Evolutionary conservation across 2,797 vertebrate genomes (phyloP).

Genomic region (Artibeus jamaicensis): DNA sequence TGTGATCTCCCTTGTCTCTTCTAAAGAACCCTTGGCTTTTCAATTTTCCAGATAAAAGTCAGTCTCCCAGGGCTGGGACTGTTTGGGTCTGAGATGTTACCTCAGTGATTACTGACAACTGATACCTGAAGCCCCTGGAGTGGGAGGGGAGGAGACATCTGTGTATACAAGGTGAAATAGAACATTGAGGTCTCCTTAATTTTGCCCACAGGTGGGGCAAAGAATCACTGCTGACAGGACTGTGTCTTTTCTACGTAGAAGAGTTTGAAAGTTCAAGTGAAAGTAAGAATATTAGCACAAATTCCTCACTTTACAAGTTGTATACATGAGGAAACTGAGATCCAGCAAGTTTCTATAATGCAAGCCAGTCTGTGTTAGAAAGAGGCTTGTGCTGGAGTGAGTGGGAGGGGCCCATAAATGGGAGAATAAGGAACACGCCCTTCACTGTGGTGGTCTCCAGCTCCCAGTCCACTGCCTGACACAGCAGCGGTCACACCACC

Average conservation of each 20-base stretch:
- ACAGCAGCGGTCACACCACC: neutral
- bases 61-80: neutral
- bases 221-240: neutral
- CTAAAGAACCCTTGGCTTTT: slow-evolving; percentile 6
- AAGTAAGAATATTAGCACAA: neutral
- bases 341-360: neutral
- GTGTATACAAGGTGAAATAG: neutral
- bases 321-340: neutral
- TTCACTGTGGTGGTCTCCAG: neutral
- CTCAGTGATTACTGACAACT: neutral
- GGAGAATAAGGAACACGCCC: neutral
- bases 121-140: neutral
- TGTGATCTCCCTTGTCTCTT: slow-evolving; percentile 37
- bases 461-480: neutral
- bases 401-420: neutral
- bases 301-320: neutral
- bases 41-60: neutral
- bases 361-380: neutral
- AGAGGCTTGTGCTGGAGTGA: neutral
- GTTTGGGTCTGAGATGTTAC: neutral
- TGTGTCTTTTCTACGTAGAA: neutral
- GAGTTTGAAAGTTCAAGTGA: neutral
- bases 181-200: neutral
- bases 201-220: neutral
- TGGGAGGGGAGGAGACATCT: neutral